phyloP scores from a whole-genome alignment of 2,113 vertebrate genomes.

The Craseonycteris thonglongyai region DNA sequence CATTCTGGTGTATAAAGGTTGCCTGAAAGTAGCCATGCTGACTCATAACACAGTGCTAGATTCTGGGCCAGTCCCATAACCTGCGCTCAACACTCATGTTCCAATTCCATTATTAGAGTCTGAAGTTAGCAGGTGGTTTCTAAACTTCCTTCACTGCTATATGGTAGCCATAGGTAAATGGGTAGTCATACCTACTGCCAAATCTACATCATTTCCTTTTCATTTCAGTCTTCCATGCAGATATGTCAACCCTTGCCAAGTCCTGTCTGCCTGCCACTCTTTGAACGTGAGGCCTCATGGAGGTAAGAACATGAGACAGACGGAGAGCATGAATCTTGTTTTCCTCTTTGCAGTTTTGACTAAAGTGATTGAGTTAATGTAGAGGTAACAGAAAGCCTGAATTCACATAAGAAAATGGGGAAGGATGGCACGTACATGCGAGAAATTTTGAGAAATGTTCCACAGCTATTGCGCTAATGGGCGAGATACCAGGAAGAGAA shows the following conservation, averaged over 20 bases:
- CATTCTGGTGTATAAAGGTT: not conserved
- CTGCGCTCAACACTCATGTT: not conserved
- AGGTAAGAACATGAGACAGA: not conserved
- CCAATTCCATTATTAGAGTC: not conserved
- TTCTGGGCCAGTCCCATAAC: not conserved
- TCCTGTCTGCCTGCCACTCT: not conserved
- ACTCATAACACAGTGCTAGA: not conserved
- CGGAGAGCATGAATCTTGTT: not conserved
- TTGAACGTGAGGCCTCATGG: not conserved
- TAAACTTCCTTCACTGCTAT: not conserved
- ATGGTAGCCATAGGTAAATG: not conserved
- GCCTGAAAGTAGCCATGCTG: not conserved
- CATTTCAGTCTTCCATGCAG: not conserved
- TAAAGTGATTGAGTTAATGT: not conserved
- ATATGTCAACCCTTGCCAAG: not conserved
- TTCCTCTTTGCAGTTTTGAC: not conserved
- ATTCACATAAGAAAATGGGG: not conserved
- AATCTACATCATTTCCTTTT: not conserved
- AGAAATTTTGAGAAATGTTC: not conserved
- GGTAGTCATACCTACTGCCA: not conserved
- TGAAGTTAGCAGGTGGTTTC: not conserved
- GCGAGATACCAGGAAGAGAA: not conserved
- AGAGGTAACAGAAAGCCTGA: not conserved
- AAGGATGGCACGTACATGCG: not conserved
- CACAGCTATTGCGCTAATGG: not conserved